Base-by-base conservation (phyloP, 2,113 vertebrate species). In the Ranitomeya variabilis region DNA sequence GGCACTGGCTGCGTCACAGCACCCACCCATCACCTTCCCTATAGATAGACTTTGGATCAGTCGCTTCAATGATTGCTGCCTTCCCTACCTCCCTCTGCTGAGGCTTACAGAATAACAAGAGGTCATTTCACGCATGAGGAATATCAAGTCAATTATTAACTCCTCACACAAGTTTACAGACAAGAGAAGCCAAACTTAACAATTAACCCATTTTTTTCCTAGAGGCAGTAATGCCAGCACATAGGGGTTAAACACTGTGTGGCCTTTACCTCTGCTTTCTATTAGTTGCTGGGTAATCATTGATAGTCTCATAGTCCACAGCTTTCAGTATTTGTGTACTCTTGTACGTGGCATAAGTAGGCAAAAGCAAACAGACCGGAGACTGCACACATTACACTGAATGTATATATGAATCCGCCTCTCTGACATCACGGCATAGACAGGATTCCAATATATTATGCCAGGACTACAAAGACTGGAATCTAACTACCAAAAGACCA, bases 11-110 rank as follows among this genome's bases (percentile, higher is more conserved):
- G 73, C 23, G 81, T 89, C 87, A 85, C 87, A n/a, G 73, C 71
- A 51, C 87, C 74, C 82, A 85, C 87, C 81, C 67, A 76, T 62
- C 69, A 0, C 87, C 74, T 57, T 67, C 82, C 81, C 59, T 85
- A 89, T 79, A 89, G 60, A 85, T 85, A 89, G 87, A 89, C 87
- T 89, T 89, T 89, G 87, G 71, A 83, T 89, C 71, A 77, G 80
- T 21, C 37, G 86, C 86, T 80, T 87, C 51, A 80, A 52, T 69
- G 74, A 51, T 14, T 80, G 60, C 69, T 54, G 31, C 82, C 71
- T 76, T 66, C 87, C 80, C 80, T 37, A 11, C 87, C 86, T 81
- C 78, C 71, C 71, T 31, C 80, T 59, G 62, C 52, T 81, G 45
- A 21, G 23, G 14, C 87, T 89, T 85, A 85, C 71, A 69, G 57